These are phyloP conservation scores for Nephotettix cincticeps DNA, from an alignment of 1,140 invertebrate genomes.

Conservation along the genomic window DNA sequence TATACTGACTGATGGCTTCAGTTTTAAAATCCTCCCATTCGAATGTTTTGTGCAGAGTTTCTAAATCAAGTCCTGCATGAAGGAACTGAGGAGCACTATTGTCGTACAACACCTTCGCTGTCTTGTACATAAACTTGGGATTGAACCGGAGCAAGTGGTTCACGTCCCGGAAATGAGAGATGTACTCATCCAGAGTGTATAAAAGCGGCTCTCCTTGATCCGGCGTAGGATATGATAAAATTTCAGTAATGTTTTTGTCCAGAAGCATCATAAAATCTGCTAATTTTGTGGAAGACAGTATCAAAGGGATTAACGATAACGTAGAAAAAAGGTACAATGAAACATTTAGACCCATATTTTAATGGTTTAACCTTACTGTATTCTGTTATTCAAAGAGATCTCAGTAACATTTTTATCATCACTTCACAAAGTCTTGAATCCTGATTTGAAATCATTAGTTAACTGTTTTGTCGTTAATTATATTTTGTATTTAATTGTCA, in stretches of 20 bases:
- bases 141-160: neutral
- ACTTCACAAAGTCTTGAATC: too few species aligned
- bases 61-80: neutral
- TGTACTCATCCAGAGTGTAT: neutral
- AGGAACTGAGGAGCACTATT: neutral
- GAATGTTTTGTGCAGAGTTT: neutral
- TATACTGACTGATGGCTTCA: neutral
- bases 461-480: too few species aligned
- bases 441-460: too few species aligned
- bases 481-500: too few species aligned
- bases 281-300: neutral
- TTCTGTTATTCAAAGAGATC: too few species aligned
- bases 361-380: too few species aligned
- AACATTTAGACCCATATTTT: too few species aligned
- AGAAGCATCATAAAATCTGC: neutral
- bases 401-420: too few species aligned
- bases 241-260: conserved; percentile 1
- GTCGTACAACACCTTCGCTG: neutral
- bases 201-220: neutral
- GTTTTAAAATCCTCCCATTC: conserved; percentile 6
- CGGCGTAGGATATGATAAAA: neutral
- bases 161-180: neutral
- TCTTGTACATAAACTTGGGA: neutral
- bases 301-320: too few species aligned
- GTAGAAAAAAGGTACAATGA: too few species aligned